Evolutionary conservation across 2,797 vertebrate species (phyloP).

Genomic region (Protosalanx chinensis): DNA sequence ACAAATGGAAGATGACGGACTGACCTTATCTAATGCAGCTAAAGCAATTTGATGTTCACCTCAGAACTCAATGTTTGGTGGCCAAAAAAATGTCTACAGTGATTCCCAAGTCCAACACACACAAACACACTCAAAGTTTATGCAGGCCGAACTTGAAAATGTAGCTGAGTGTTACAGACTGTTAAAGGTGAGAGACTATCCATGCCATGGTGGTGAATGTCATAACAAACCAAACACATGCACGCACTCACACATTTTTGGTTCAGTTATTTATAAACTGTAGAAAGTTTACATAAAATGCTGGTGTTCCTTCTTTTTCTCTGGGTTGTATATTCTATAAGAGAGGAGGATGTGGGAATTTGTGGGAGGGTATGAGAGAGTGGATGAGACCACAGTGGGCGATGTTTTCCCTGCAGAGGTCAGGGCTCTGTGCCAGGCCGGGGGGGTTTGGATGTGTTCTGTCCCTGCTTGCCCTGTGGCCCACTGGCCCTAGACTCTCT

Average conservation of each 20-base stretch:
- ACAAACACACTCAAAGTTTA: background rate
- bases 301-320: background rate
- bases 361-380: background rate
- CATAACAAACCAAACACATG: background rate
- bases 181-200: too few species aligned
- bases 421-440: background rate
- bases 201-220: background rate
- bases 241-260: background rate
- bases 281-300: background rate
- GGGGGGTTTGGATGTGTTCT: background rate
- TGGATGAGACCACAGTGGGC: background rate
- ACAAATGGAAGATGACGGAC: too few species aligned
- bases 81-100: background rate
- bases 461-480: background rate
- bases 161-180: too few species aligned
- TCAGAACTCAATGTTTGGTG: too few species aligned
- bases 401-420: background rate
- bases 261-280: background rate
- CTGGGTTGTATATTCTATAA: background rate
- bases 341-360: background rate
- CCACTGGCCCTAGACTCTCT: background rate
- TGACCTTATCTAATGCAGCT: too few species aligned
- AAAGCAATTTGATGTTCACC: too few species aligned
- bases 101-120: background rate
- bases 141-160: background rate